These are phyloP conservation scores for Stenolophus ochropezus DNA, from an alignment of 2,888 invertebrate species.

Conservation along the genomic window DNA sequence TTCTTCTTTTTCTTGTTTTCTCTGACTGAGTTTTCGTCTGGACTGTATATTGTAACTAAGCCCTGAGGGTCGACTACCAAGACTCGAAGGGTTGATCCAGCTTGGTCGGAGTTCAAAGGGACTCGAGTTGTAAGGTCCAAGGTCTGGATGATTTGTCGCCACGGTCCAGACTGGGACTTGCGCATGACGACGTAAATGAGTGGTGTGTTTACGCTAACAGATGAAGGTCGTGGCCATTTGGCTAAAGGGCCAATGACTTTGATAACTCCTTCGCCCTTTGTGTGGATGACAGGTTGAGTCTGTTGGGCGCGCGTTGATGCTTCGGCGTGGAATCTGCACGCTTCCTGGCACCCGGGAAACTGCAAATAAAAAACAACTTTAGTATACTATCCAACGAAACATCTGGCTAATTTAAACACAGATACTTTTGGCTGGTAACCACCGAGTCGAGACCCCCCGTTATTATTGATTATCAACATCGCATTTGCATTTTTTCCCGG, in stretches of 20 bases:
- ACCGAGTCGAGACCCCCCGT: constrained; percentile 63
- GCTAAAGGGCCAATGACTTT: constrained; percentile 79
- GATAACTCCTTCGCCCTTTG: constrained; percentile 82
- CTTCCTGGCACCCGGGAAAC: constrained; percentile 84
- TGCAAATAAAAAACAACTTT: constrained; percentile 71
- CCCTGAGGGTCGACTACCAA: constrained; percentile 83
- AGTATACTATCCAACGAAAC: not conserved
- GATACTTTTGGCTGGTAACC: not conserved
- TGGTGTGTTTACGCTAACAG: constrained; percentile 75
- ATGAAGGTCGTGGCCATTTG: constrained; percentile 80
- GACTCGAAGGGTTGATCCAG: constrained; percentile 79
- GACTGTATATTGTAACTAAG: constrained; percentile 82
- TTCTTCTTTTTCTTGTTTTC: constrained; percentile 72
- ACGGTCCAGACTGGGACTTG: constrained; percentile 78
- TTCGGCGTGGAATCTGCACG: constrained; percentile 82
- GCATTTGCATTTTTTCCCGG: constrained; percentile 66
- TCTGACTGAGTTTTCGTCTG: constrained; percentile 77
- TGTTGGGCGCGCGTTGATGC: constrained; percentile 77
- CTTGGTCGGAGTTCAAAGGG: constrained; percentile 77
- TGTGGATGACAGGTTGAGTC: constrained; percentile 82
- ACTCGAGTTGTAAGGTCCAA: constrained; percentile 79
- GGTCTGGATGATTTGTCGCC: constrained; percentile 82
- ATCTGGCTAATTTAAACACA: no score
- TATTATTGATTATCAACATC: constrained; percentile 66
- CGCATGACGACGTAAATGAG: constrained; percentile 83